Percentiles rank a stretch among this genome's conserved stretches.
phyloP scores from a whole-genome alignment of 2,888 invertebrate genomes.

The Xanthia icteritia region DNA sequence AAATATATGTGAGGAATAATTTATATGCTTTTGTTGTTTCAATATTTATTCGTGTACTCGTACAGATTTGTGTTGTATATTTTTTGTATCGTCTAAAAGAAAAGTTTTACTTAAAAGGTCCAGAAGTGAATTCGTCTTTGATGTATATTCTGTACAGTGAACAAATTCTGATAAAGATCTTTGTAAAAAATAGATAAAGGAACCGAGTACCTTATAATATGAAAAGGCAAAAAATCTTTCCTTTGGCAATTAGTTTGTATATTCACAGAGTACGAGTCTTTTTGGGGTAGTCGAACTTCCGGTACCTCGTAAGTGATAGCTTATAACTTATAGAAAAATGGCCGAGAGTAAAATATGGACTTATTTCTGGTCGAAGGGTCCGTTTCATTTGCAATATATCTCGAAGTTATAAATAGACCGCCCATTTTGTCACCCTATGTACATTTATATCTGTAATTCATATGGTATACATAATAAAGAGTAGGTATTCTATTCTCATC shows the following conservation, averaged over 20 bases:
- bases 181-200: constrained; percentile 6
- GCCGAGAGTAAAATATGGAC: constrained; percentile 31
- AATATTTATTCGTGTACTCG: constrained; percentile 14
- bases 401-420: constrained; percentile 19
- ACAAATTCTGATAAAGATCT: constrained; percentile 2
- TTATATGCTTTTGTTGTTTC: constrained; percentile 43
- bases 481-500: too few relatives aligned
- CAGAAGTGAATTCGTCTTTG: constrained; percentile 14
- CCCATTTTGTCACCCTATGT: background rate
- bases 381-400: constrained; percentile 41
- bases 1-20: constrained; percentile 48
- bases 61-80: constrained; percentile 13
- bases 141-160: background rate
- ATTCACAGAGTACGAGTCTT: constrained; percentile 1
- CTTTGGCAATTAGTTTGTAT: background rate
- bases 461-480: background rate
- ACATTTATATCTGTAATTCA: background rate
- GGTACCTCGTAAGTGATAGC: constrained; percentile 11
- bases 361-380: constrained; percentile 24
- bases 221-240: background rate
- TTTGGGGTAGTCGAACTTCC: constrained; percentile 1
- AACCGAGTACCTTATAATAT: constrained; percentile 4
- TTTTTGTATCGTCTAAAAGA: background rate
- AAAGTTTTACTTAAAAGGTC: constrained; percentile 14
- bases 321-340: constrained; percentile 20